Conservation (phyloP, 2,888 invertebrate species). For the Drosophila peninsularis region DNA sequence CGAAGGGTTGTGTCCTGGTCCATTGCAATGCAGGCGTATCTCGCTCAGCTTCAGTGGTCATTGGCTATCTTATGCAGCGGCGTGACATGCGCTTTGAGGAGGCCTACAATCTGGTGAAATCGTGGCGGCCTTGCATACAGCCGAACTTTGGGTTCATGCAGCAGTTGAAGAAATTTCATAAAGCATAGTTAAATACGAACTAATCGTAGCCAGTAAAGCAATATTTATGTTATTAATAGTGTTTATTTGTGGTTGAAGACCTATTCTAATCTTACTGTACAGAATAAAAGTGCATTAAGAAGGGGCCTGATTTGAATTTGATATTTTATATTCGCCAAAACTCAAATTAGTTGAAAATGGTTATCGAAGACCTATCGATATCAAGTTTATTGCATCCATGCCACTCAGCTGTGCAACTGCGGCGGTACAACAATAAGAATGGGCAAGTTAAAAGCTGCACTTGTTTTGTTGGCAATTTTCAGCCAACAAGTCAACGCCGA, state of each 20-base stretch:
- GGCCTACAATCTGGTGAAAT: slow-evolving; percentile 89
- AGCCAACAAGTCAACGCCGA: slow-evolving; percentile 36
- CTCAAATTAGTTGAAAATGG: not conserved
- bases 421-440: slow-evolving; percentile 14
- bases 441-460: slow-evolving; percentile 8
- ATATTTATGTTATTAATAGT: slow-evolving; percentile 10
- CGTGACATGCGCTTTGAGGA: slow-evolving; percentile 86
- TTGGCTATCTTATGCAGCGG: slow-evolving; percentile 91
- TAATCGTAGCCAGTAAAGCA: slow-evolving; percentile 4
- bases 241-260: slow-evolving; percentile 10
- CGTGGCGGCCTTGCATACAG: slow-evolving; percentile 88
- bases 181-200: slow-evolving; percentile 6
- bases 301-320: not conserved
- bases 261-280: no score
- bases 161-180: slow-evolving; percentile 85
- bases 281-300: not conserved
- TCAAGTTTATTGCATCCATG: slow-evolving; percentile 12
- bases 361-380: not conserved
- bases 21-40: slow-evolving; percentile 98
- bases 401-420: slow-evolving; percentile 28
- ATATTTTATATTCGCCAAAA: not conserved
- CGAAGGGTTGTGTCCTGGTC: slow-evolving; percentile 87
- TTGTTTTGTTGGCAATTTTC: slow-evolving; percentile 29
- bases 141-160: slow-evolving; percentile 93
- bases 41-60: slow-evolving; percentile 91